Evolutionary conservation across 2,797 vertebrate species (phyloP).

Genomic region (Sebastes glaucus): DNA sequence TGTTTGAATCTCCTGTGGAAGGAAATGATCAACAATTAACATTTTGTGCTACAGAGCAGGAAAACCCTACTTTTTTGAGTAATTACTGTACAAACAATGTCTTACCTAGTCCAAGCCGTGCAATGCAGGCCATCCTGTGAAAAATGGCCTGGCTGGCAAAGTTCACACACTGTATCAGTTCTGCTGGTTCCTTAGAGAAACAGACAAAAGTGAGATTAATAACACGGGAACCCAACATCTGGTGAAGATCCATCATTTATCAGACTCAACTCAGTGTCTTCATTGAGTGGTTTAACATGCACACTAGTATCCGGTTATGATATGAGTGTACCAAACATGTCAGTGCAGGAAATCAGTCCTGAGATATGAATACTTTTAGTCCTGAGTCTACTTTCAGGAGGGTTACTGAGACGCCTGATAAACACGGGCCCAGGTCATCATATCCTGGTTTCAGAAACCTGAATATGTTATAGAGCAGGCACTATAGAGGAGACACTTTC

Average conservation of each 20-base stretch:
- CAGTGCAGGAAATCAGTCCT: neutral
- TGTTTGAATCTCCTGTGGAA: no score
- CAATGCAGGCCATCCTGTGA: conserved; percentile 49
- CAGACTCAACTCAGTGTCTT: neutral
- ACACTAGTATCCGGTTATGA: neutral
- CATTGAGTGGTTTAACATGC: neutral
- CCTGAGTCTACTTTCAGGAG: neutral
- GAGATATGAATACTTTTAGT: neutral
- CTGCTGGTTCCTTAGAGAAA: conserved; percentile 53
- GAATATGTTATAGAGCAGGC: neutral
- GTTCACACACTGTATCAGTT: conserved; percentile 57
- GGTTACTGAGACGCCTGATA: neutral
- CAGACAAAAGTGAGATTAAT: accelerated
- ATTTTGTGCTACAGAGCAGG: neutral
- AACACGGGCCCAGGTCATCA: no score
- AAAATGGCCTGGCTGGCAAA: conserved; percentile 42
- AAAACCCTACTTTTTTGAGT: neutral
- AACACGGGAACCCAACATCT: neutral
- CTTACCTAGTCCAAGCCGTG: conserved; percentile 54
- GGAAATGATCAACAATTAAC: no score
- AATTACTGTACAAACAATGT: neutral
- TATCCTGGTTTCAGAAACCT: no score
- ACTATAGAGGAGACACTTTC: no score
- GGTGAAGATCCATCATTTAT: neutral
- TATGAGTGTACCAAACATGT: no score